Conservation (phyloP, 2,113 vertebrate genomes). For the Salvelinus sp. region DNA sequence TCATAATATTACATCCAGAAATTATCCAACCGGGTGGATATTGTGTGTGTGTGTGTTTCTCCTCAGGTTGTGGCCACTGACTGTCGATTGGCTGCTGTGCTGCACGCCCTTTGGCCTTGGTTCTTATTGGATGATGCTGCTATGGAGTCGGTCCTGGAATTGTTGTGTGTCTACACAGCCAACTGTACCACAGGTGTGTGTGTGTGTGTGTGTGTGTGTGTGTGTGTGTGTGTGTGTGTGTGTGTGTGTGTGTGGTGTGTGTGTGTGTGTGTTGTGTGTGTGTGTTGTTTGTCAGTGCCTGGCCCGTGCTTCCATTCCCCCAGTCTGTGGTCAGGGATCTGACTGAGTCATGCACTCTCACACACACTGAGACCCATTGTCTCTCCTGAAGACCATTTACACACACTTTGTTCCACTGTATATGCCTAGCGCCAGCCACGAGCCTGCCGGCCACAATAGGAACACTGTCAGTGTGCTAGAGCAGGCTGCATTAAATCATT, state of each 20-base stretch:
- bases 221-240: constrained; percentile 34
- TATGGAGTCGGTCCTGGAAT: constrained; percentile 84
- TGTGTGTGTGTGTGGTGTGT: constrained; percentile 50
- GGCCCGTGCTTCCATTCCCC: constrained; percentile 48
- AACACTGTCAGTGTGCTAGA: constrained; percentile 47
- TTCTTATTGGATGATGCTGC: constrained; percentile 81
- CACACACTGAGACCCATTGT: constrained; percentile 59
- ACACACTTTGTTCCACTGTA: constrained; percentile 57
- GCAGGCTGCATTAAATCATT: constrained; percentile 9
- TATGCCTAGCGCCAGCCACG: constrained; percentile 37
- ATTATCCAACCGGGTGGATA: not conserved
- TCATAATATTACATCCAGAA: not conserved
- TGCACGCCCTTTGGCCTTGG: constrained; percentile 90
- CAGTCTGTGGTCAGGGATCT: constrained; percentile 48
- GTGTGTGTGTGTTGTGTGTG: constrained; percentile 53
- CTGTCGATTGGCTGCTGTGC: constrained; percentile 75
- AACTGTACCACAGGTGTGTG: constrained; percentile 81
- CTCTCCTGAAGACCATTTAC: constrained; percentile 39
- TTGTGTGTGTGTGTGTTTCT: constrained; percentile 9
- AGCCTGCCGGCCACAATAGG: constrained; percentile 55
- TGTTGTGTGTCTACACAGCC: constrained; percentile 92
- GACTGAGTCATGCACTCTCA: constrained; percentile 59
- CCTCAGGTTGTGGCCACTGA: constrained; percentile 80
- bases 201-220: constrained; percentile 22
- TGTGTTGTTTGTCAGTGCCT: constrained; percentile 58